A percentile compares a stretch with the other conserved stretches of the same genome.
phyloP scores from a whole-genome alignment of 23 tunicate species.

The Styela plicata region DNA sequence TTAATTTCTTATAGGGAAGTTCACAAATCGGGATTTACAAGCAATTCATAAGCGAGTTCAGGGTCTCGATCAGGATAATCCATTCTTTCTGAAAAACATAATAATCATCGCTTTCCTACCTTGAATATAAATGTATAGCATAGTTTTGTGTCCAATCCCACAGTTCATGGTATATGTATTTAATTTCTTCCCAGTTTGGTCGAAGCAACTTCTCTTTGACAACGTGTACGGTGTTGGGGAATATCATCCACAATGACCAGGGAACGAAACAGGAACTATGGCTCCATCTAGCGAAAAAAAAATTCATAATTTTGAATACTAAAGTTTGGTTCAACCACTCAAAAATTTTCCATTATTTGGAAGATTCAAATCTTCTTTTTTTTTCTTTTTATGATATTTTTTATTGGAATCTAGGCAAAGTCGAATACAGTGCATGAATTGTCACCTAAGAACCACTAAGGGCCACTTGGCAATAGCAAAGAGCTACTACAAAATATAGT shows the following conservation, averaged over 20 bases:
- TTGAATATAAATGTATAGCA: conserved; percentile 87
- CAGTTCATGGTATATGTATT: conserved; percentile 50
- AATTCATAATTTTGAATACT: too few species aligned
- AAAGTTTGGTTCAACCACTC: too few species aligned
- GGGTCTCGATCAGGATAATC: background rate
- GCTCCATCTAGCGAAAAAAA: conserved; percentile 61
- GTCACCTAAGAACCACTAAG: too few species aligned
- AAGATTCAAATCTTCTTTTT: too few species aligned
- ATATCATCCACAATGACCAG: conserved; percentile 95
- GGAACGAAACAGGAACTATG: conserved; percentile 97
- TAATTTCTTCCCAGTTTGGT: conserved; percentile 99
- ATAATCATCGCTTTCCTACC: conserved; percentile 34
- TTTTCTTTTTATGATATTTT: too few species aligned
- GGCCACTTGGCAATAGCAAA: too few species aligned
- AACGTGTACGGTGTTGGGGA: conserved; percentile 65
- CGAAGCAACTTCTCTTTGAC: conserved; percentile 88
- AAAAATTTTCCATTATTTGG: too few species aligned
- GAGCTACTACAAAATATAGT: too few species aligned
- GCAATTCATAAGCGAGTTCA: background rate
- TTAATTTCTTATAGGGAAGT: background rate
- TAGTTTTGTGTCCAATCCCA: conserved; percentile 92
- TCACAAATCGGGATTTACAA: background rate
- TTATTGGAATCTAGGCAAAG: too few species aligned
- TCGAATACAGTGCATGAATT: too few species aligned
- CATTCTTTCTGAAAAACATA: background rate